These are phyloP conservation scores for Calvadosia cruxmelitensis DNA, from an alignment of 30 jellyfish, hydroid and myxozoan genomes.

Conservation along the genomic window DNA sequence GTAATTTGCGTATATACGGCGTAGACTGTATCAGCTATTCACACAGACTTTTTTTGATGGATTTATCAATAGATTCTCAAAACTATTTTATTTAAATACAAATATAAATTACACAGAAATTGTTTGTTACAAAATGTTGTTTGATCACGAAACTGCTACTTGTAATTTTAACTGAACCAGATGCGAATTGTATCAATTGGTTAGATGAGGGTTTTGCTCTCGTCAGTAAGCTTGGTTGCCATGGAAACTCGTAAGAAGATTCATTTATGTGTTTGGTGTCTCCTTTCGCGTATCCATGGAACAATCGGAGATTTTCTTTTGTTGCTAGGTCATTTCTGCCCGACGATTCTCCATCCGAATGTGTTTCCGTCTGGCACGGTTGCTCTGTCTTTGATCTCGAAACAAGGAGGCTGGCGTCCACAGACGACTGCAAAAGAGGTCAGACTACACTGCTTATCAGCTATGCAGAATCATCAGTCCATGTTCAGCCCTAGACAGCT, in stretches of 20 bases:
- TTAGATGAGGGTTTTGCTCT: no score
- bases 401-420: slow-evolving; percentile 68
- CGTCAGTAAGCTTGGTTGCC: no score
- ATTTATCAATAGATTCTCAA: background rate
- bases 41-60: background rate
- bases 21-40: no score
- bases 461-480: no score
- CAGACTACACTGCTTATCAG: no score
- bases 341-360: slow-evolving; percentile 78
- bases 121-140: background rate
- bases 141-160: no score
- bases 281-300: background rate
- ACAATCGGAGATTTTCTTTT: background rate
- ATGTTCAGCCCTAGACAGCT: no score
- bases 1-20: no score
- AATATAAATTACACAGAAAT: background rate
- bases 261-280: no score
- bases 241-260: no score
- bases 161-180: no score
- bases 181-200: no score
- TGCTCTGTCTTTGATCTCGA: slow-evolving; percentile 46
- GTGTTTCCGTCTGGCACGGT: slow-evolving; percentile 81
- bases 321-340: slow-evolving; percentile 50
- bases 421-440: slow-evolving; percentile 79
- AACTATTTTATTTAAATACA: background rate